These are phyloP conservation scores for Lomographa bimaculata DNA, from an alignment of 2,888 invertebrate genomes.

Conservation along the genomic window DNA sequence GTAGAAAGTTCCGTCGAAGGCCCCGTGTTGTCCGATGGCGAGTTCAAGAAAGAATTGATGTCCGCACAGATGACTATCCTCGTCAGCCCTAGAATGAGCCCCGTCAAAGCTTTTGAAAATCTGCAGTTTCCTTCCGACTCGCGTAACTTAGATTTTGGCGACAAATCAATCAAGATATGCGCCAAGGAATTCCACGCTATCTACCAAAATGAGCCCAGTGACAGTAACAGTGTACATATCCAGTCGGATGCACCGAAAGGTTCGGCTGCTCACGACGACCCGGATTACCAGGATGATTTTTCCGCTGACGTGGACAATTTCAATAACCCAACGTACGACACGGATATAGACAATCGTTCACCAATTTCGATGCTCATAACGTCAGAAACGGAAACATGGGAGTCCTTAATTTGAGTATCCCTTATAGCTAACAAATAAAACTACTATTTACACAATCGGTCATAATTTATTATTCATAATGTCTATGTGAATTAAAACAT, in stretches of 20 bases:
- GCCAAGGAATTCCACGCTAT: conserved; percentile 38
- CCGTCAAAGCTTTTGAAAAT: neutral
- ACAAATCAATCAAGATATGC: conserved; percentile 42
- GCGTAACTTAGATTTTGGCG: conserved; percentile 24
- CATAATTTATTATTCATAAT: conserved; percentile 68
- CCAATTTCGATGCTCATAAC: conserved; percentile 58
- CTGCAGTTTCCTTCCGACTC: neutral
- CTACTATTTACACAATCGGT: conserved; percentile 46
- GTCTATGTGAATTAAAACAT: conserved; percentile 62
- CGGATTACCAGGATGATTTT: conserved; percentile 55
- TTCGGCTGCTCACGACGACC: conserved; percentile 36
- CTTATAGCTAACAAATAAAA: too few species aligned
- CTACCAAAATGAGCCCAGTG: conserved; percentile 23
- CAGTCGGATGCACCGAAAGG: conserved; percentile 35
- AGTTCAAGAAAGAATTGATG: conserved; percentile 25
- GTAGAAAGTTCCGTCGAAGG: conserved; percentile 51
- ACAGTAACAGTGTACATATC: conserved; percentile 32
- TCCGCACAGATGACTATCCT: conserved; percentile 53
- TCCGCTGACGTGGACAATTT: conserved; percentile 64
- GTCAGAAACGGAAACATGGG: conserved; percentile 67
- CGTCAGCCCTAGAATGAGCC: conserved; percentile 49
- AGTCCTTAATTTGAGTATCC: conserved; percentile 42
- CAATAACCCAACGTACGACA: conserved; percentile 40
- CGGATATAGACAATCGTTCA: conserved; percentile 48
- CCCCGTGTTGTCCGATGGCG: conserved; percentile 29